Percentiles rank a stretch among this genome's conserved stretches.
Conservation (phyloP, 2,113 vertebrate species). For the Talpa occidentalis region DNA sequence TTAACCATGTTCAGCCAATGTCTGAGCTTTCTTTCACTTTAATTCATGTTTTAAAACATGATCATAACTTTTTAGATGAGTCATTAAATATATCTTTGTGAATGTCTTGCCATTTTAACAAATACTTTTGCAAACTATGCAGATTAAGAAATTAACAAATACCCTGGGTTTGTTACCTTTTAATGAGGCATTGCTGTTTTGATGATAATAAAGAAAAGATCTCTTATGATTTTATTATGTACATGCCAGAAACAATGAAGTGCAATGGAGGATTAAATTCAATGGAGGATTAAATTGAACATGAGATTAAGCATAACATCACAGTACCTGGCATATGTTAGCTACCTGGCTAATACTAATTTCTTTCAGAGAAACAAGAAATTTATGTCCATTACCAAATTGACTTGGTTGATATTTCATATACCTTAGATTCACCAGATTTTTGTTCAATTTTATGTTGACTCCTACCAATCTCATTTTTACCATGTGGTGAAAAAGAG, state of each 20-base stretch:
- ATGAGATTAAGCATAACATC: conserved; percentile 56
- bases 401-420: conserved; percentile 42
- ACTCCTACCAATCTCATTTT: background rate
- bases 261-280: conserved; percentile 30
- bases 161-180: conserved; percentile 34
- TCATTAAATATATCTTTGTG: background rate
- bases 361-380: conserved; percentile 64
- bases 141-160: conserved; percentile 48
- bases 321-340: conserved; percentile 51
- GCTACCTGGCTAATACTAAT: conserved; percentile 24
- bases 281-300: conserved; percentile 65
- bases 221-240: conserved; percentile 50
- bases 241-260: conserved; percentile 39
- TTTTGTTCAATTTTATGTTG: conserved; percentile 10
- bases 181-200: conserved; percentile 48
- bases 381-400: background rate
- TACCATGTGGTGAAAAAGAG: background rate
- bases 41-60: conserved; percentile 2
- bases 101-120: conserved; percentile 25
- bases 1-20: background rate
- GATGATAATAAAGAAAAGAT: conserved; percentile 48
- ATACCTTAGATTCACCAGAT: background rate
- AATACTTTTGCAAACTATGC: background rate
- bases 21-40: background rate
- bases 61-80: background rate